Evolutionary conservation across 2,888 invertebrate species (phyloP), one percentile per base, ranked within the genome.

Genomic region (Brenthis ino): DNA sequence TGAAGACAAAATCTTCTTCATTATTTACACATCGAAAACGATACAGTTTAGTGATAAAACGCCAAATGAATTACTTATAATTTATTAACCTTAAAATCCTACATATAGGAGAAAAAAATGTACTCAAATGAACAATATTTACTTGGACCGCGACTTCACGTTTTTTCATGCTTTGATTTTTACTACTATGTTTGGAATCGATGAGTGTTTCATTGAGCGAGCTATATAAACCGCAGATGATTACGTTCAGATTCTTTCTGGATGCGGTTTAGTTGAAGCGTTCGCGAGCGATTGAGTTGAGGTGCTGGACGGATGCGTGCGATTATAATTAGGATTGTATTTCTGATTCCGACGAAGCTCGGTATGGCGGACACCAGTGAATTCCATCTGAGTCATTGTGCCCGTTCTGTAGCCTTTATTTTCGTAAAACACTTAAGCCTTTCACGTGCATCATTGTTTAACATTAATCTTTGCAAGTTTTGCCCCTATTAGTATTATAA

Each of bases 291-390:
- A 89, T 90, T 86, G 89, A 88, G 89, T 88, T 87, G 88, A 88
- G 89, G 88, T 87, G 86, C 84, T 87, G 85, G 90, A 89, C 91
- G 92, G 93, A 92, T 93, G 91, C 91, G 89, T 89, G 85, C 85
- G 91, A 92, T 93, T 93, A 93, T 93, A 93, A 93, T 93, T 93
- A 93, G 93, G 92, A 90, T 89, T 91, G 93, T 93, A 92, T 93
- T 93, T 93, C 92, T 93, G 93, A 93, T 93, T 91, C 89, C 91
- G 88, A 87, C 91, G 90, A 91, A 87, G 87, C 90, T 84, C 84
- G 82, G 89, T 87, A 87, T 88, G 88, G 89, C 90, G 88, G 84
- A 88, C 87, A 86, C 84, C 85, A 85, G 86, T 89, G 88, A 87
- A 92, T 93, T 92, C 93, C 93, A 87, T 88, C 87, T 92, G 92